phyloP scores from a whole-genome alignment of 2,113 vertebrate species.

The Elachura formosa region DNA sequence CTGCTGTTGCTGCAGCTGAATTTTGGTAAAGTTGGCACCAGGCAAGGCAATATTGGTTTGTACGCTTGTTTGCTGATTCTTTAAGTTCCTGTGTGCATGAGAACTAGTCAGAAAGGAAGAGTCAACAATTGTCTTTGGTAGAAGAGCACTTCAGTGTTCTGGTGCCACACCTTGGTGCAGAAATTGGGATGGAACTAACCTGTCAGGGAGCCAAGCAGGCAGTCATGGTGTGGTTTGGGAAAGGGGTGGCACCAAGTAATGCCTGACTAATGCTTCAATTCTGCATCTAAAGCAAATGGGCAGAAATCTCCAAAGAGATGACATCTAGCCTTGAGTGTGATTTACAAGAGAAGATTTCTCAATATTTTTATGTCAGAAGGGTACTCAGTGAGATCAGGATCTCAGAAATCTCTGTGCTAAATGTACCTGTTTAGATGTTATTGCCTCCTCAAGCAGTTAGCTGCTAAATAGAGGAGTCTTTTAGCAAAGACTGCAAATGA shows the following conservation, averaged over 20 bases:
- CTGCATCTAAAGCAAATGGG: background rate
- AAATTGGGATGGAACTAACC: background rate
- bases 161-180: background rate
- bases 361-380: background rate
- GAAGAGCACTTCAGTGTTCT: background rate
- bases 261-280: background rate
- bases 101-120: background rate
- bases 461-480: background rate
- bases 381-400: background rate
- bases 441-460: background rate
- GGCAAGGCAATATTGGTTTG: background rate
- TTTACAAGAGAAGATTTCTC: background rate
- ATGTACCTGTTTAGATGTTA: background rate
- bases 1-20: background rate
- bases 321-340: background rate
- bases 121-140: background rate
- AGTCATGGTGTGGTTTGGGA: background rate
- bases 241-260: accelerated
- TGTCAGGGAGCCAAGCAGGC: background rate
- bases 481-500: background rate
- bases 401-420: background rate
- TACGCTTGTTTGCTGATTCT: background rate
- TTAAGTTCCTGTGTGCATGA: background rate
- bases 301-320: background rate
- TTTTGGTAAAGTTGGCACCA: background rate